phyloP scores from a whole-genome alignment of 1,140 invertebrate species.

The Scaptomyza hsui region DNA sequence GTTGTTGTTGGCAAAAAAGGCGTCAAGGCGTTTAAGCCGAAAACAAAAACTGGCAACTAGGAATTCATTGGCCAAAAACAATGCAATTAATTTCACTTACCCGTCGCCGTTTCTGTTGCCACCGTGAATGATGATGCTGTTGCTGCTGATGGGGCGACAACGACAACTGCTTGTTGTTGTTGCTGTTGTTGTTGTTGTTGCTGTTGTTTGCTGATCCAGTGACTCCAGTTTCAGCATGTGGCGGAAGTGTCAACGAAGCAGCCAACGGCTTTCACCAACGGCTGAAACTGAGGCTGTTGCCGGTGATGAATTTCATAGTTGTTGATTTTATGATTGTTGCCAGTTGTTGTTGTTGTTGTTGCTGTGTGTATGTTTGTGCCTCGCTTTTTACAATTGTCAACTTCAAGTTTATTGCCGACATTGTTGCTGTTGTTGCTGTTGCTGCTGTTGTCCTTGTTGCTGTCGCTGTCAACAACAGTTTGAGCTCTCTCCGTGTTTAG shows the following conservation, averaged over 20 bases:
- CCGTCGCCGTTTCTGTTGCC: slow-evolving; percentile 65
- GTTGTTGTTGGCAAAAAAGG: slow-evolving; percentile 63
- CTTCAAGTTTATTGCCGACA: slow-evolving; percentile 70
- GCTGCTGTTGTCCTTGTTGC: slow-evolving; percentile 57
- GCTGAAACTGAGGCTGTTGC: slow-evolving; percentile 38
- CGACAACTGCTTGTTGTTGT: slow-evolving; percentile 42
- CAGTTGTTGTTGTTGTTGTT: slow-evolving; percentile 38
- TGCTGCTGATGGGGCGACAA: slow-evolving; percentile 61
- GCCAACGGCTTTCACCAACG: slow-evolving; percentile 50
- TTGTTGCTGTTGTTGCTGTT: slow-evolving; percentile 44
- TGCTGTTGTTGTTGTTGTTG: slow-evolving; percentile 32
- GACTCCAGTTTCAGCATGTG: slow-evolving; percentile 60
- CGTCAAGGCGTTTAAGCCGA: slow-evolving; percentile 79
- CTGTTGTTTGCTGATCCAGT: slow-evolving; percentile 49
- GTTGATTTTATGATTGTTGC: slow-evolving; percentile 82
- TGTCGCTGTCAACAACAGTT: slow-evolving; percentile 63
- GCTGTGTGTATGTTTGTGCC: slow-evolving; percentile 9
- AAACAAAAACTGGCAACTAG: slow-evolving; percentile 80
- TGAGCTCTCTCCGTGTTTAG: slow-evolving; percentile 37
- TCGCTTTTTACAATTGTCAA: slow-evolving; percentile 73
- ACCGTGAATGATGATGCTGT: slow-evolving; percentile 45
- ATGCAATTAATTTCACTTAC: slow-evolving; percentile 84
- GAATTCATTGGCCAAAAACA: slow-evolving; percentile 83
- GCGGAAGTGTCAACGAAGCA: slow-evolving; percentile 71
- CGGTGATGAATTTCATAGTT: slow-evolving; percentile 83